Base-by-base conservation (phyloP, 2,888 invertebrate species). In the Leptarthrus brevirostris region DNA sequence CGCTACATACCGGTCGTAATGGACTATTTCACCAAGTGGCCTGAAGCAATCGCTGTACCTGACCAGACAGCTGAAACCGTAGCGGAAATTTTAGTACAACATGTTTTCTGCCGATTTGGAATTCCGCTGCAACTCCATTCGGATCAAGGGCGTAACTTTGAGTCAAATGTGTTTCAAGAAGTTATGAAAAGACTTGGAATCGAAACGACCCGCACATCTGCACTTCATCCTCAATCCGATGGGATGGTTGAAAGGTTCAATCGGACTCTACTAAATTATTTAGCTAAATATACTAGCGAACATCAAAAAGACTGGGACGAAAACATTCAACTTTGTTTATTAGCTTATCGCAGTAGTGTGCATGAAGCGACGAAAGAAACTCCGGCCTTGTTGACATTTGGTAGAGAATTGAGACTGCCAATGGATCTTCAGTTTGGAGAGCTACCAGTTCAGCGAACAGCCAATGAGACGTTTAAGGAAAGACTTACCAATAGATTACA, bases 181-280 rank as follows among this genome's bases (percentile, higher is more conserved):
- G 36, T 36, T 36, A 36, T 36, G 10, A 1, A 40, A 1, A 1
- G 71, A 10, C 30, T 73, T 20, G 74, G 75, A 73, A 77, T 77
- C n/a, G 30, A 47, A 2, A 76, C 76, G 56, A 77, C 74, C 12
- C 20, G 58, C n/a, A 79, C 79, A 8, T 79, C 79, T 2, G 73
- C 79, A 10, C 52, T 66, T n/a, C n/a, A n/a, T n/a, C n/a, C n/a
- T n/a, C n/a, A n/a, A n/a, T n/a, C n/a, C n/a, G n/a, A n/a, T n/a
- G 79, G 79, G 24, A 79, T 79, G 78, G 77, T 79, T 2, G 78
- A 79, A 16, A 71, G 77, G 53, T 76, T 78, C 44, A 79, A 80
- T 69, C 53, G 74, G 16, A 79, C 78, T 6, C 64, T 77, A 30
- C 36, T 18, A 64, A 20, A 54, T 12, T 5, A 78, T 71, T 36